A percentile compares a stretch with the other conserved stretches of the same genome.
phyloP scores from a whole-genome alignment of 2,797 vertebrate genomes.

The Petrocephalus sullivani region DNA sequence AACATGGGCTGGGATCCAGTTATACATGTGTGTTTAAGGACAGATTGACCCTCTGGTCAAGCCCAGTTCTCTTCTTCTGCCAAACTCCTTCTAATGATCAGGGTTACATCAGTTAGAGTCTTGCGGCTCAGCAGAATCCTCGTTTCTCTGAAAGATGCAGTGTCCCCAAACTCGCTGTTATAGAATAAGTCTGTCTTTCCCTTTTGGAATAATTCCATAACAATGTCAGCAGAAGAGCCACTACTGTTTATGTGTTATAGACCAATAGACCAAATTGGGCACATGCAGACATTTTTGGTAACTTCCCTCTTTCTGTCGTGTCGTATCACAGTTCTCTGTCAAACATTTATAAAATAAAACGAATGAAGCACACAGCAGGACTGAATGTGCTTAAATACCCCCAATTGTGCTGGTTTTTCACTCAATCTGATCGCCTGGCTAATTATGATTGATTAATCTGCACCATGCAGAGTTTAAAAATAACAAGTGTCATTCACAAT shows the following conservation, averaged over 20 bases:
- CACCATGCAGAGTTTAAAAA: background rate
- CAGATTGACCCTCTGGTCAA: background rate
- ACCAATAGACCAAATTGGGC: background rate
- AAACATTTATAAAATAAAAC: background rate
- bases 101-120: background rate
- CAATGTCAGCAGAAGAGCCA: background rate
- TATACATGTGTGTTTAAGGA: background rate
- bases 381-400: background rate
- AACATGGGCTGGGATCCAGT: background rate
- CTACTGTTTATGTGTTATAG: background rate
- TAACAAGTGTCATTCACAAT: background rate
- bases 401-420: background rate
- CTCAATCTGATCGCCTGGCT: background rate
- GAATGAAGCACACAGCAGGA: background rate
- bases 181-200: background rate
- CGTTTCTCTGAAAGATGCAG: background rate
- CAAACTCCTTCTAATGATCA: background rate
- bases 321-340: background rate
- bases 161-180: background rate
- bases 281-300: conserved; percentile 7
- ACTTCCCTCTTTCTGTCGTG: background rate
- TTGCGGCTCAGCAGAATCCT: background rate
- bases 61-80: background rate
- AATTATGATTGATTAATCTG: background rate
- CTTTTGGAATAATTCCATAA: background rate